A percentile compares a stretch with the other conserved stretches of the same genome.
phyloP scores from a whole-genome alignment of 2,888 invertebrate genomes.

The Penaeus monodon region DNA sequence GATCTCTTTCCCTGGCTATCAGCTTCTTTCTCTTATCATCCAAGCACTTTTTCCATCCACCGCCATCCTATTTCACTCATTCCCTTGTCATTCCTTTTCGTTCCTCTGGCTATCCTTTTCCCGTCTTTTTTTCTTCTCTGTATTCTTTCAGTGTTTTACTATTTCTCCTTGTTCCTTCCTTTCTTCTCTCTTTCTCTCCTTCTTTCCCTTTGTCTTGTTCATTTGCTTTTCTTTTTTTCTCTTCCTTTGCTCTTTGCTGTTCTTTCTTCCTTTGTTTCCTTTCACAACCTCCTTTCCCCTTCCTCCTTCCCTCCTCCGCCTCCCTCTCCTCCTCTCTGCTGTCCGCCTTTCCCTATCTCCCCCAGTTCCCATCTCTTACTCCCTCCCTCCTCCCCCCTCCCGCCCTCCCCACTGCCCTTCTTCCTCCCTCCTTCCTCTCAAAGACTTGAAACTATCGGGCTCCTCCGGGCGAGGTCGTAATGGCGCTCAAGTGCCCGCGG shows the following conservation, averaged over 20 bases:
- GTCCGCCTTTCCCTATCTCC: neutral
- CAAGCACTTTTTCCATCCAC: neutral
- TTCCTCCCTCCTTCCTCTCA: neutral
- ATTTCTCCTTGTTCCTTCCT: neutral
- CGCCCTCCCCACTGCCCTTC: neutral
- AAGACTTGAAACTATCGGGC: constrained; percentile 27
- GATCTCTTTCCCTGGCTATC: no score
- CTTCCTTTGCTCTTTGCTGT: neutral
- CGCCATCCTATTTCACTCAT: neutral
- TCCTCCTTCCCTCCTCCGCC: neutral
- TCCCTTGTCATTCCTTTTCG: neutral
- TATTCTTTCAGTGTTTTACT: no score
- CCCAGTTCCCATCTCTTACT: neutral
- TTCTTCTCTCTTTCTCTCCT: no score
- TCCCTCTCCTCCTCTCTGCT: neutral
- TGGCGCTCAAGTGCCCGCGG: constrained; percentile 46
- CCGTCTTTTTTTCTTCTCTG: neutral
- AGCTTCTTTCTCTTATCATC: no score
- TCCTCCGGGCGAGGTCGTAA: constrained; percentile 36
- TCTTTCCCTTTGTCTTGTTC: neutral
- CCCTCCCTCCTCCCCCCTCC: neutral
- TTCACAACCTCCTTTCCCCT: neutral
- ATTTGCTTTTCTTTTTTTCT: neutral
- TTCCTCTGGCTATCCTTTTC: neutral
- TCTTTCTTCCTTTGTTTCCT: neutral